Percentiles rank a stretch among this genome's conserved stretches.
Evolutionary conservation across 92 coral and sea anemone genomes (phyloP).

Genomic region (Plumapathes pennacea): DNA sequence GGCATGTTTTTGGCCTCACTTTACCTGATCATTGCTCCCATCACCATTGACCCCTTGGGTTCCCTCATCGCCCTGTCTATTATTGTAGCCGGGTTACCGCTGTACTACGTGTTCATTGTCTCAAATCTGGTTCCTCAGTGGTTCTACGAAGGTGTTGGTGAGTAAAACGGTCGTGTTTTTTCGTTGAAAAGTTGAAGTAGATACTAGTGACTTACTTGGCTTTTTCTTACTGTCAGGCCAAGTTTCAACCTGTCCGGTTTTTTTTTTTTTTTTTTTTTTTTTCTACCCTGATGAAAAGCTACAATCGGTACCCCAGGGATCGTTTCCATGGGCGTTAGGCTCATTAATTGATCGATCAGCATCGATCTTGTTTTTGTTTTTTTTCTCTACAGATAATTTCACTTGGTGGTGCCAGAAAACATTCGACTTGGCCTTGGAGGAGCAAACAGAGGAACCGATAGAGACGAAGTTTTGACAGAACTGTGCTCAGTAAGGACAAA

Average conservation of each 20-base stretch:
- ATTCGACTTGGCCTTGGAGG: constrained; percentile 73
- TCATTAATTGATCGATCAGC: no score
- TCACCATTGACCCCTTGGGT: constrained; percentile 72
- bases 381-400: constrained; percentile 47
- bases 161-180: no score
- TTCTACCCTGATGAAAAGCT: no score
- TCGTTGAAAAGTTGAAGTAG: no score
- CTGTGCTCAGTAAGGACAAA: no score
- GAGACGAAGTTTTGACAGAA: no score
- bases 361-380: no score
- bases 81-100: constrained; percentile 84
- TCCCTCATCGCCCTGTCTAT: constrained; percentile 79
- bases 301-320: no score
- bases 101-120: constrained; percentile 73
- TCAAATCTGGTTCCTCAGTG: constrained; percentile 64
- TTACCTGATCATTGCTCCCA: constrained; percentile 87
- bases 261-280: not conserved
- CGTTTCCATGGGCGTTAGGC: no score
- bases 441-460: no score
- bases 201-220: no score
- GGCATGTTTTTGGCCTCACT: constrained; percentile 72
- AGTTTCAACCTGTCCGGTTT: not conserved
- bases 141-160: constrained; percentile 63
- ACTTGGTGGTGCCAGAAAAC: constrained; percentile 70
- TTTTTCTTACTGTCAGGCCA: not conserved